Percentiles rank a stretch among this genome's conserved stretches.
Evolutionary conservation across 2,888 invertebrate species (phyloP).

Genomic region (Aethes cnicana): DNA sequence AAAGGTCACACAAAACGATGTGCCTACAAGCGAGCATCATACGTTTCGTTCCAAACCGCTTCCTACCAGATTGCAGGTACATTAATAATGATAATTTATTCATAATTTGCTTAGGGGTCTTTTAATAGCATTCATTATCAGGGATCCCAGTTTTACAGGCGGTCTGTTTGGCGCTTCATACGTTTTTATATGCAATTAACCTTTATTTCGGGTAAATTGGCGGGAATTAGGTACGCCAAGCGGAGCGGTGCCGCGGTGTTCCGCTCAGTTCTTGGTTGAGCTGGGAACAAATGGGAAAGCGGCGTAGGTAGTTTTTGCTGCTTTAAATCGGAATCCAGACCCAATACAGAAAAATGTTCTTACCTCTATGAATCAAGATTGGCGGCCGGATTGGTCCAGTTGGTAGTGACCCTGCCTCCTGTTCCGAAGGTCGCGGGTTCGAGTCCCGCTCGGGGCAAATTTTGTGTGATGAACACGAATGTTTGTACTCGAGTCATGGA

Average conservation of each 20-base stretch:
- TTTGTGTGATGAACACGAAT: too few species aligned
- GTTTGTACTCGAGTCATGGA: too few species aligned
- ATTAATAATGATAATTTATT: conserved; percentile 34
- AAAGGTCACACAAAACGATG: background rate
- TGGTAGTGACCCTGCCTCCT: too few species aligned
- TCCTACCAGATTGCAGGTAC: conserved; percentile 13
- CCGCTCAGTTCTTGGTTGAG: conserved; percentile 2
- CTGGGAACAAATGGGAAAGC: conserved; percentile 17
- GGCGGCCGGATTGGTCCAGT: too few species aligned
- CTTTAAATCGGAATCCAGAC: too few species aligned
- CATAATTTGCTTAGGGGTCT: conserved; percentile 33
- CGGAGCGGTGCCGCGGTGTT: background rate
- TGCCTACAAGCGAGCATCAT: background rate
- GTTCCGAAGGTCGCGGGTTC: too few species aligned
- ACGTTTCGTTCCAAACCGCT: conserved; percentile 1
- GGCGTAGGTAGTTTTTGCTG: too few species aligned
- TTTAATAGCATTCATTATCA: conserved; percentile 34
- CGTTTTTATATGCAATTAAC: conserved; percentile 35
- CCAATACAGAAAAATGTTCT: too few species aligned
- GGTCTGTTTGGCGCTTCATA: conserved; percentile 32
- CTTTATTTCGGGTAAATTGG: conserved; percentile 35
- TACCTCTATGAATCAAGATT: too few species aligned
- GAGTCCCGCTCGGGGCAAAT: too few species aligned
- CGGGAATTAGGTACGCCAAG: conserved; percentile 31
- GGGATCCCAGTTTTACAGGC: conserved; percentile 31